Percentiles rank a stretch among this genome's conserved stretches.
phyloP scores from a whole-genome alignment of 30 jellyfish, hydroid and myxozoan species.

The Turritopsis rubra region DNA sequence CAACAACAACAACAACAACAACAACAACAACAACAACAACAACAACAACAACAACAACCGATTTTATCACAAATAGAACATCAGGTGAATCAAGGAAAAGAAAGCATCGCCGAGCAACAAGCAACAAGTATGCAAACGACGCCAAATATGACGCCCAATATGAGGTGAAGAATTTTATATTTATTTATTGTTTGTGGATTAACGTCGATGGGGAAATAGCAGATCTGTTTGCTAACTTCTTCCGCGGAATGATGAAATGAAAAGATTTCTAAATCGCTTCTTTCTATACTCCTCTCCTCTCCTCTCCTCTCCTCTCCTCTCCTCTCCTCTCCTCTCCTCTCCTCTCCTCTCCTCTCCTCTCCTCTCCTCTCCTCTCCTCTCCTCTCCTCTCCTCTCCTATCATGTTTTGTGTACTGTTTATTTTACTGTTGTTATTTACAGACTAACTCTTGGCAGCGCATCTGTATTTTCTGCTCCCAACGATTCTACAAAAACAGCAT shows the following conservation, averaged over 20 bases:
- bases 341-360: slow-evolving; percentile 15
- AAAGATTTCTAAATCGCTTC: no score
- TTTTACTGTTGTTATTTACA: background rate
- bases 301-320: slow-evolving; percentile 15
- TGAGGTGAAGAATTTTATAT: slow-evolving; percentile 31
- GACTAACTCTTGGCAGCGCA: background rate
- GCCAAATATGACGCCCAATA: slow-evolving; percentile 48
- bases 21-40: slow-evolving; percentile 32
- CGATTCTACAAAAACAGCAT: slow-evolving; percentile 48
- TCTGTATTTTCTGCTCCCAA: slow-evolving; percentile 25
- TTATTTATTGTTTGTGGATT: background rate
- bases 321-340: slow-evolving; percentile 15
- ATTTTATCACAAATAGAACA: slow-evolving; percentile 39
- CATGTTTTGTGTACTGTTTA: background rate
- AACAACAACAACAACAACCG: slow-evolving; percentile 20
- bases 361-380: slow-evolving; percentile 15
- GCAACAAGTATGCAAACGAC: slow-evolving; percentile 51
- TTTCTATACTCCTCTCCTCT: slow-evolving; percentile 7
- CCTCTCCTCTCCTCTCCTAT: slow-evolving; percentile 12
- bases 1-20: slow-evolving; percentile 23
- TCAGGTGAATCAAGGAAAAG: slow-evolving; percentile 15
- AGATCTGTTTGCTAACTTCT: no score
- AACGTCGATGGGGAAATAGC: no score
- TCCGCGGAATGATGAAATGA: no score
- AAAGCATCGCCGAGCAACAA: slow-evolving; percentile 34